phyloP scores from a whole-genome alignment of 2,113 vertebrate species.

The Seriola rivoliana region DNA sequence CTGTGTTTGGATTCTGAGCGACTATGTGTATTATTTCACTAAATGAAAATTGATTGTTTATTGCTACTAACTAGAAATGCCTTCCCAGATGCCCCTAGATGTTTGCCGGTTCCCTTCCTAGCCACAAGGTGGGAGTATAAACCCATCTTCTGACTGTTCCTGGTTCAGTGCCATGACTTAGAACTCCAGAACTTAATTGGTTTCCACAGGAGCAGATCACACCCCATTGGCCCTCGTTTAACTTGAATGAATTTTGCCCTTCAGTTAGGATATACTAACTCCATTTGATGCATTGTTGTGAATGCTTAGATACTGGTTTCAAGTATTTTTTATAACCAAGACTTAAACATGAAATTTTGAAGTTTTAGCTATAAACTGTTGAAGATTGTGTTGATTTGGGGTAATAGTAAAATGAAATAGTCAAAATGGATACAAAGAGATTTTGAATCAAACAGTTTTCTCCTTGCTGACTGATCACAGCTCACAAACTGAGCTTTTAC shows the following conservation, averaged over 20 bases:
- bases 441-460: background rate
- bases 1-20: conserved; percentile 16
- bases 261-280: background rate
- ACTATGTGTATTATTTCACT: conserved; percentile 18
- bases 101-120: conserved; percentile 1
- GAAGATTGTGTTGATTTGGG: background rate
- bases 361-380: background rate
- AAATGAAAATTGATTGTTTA: conserved; percentile 22
- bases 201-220: conserved; percentile 8
- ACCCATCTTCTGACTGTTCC: conserved; percentile 8
- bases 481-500: conserved; percentile 2
- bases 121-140: conserved; percentile 78
- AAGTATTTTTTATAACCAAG: background rate
- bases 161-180: conserved; percentile 5
- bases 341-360: background rate
- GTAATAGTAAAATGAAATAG: background rate
- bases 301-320: background rate
- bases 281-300: background rate
- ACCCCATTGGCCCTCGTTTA: background rate
- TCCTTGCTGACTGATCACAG: background rate
- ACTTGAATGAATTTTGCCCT: background rate
- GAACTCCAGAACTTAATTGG: background rate
- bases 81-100: background rate
- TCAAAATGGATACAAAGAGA: background rate
- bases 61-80: background rate